Evolutionary conservation across 2,113 vertebrate genomes (phyloP).

Genomic region (Saguinus imperator): DNA sequence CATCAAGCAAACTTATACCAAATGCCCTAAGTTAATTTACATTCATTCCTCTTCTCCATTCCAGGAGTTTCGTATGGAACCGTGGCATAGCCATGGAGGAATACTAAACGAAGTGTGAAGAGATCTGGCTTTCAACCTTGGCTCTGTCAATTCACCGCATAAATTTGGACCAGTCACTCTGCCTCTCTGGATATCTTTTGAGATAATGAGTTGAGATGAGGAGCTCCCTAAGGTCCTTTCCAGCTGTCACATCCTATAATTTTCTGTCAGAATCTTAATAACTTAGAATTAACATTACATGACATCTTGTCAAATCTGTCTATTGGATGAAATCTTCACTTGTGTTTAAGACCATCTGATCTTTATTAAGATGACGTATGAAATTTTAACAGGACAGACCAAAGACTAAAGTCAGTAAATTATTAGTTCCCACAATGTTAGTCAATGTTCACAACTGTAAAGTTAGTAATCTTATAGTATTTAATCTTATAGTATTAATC

Average conservation of each 20-base stretch:
- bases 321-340: not conserved
- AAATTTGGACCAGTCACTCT: not conserved
- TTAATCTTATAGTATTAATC: not conserved
- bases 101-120: not conserved
- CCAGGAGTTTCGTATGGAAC: not conserved
- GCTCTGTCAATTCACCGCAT: not conserved
- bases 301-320: not conserved
- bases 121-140: not conserved
- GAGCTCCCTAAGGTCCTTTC: not conserved
- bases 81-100: fast-evolving
- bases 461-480: not conserved
- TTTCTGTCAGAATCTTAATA: not conserved
- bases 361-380: not conserved
- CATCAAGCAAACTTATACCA: not conserved
- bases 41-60: not conserved
- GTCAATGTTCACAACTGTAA: not conserved
- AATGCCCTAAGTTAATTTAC: not conserved
- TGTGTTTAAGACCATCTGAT: not conserved
- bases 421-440: not conserved
- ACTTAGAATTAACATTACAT: not conserved
- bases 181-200: not conserved
- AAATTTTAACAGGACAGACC: not conserved
- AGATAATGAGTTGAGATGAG: not conserved
- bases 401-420: not conserved
- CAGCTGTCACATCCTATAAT: not conserved